Evolutionary conservation across 1,140 invertebrate species (phyloP), one percentile per base, ranked within the genome.

Genomic region (Heliconius hewitsoni): DNA sequence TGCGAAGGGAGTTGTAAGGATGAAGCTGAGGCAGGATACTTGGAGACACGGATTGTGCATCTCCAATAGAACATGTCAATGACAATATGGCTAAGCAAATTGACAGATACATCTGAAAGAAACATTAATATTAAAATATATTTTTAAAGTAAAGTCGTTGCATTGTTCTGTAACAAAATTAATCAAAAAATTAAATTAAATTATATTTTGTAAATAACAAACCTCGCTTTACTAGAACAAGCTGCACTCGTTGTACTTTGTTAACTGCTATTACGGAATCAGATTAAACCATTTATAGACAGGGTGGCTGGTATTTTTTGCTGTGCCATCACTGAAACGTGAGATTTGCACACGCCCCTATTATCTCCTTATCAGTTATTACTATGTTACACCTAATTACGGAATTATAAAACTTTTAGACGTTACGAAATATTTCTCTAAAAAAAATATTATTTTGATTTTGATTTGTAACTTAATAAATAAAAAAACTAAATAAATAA

Each of bases 231-330:
- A 60, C 84, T 77, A 85, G 81, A 90, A 81, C 83, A 85, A 83
- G 84, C 85, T 89, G 85, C 83, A 81, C 88, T 83, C 77, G 79
- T 87, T 87, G 85, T 90, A 85, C 80, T 86, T 79, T 86, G 86
- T 80, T 90, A 66, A 92, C 90, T 94, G 88, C 84, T 88, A 82
- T 82, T 84, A 87, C 90, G 86, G 83, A 87, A 92, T 84, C 85
- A 71, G 78, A 86, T 86, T 90, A 88, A 84, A 85, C 85, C 83
- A 89, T 88, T 85, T 89, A 83, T 91, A 93, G 83, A 74, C 87
- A 96, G 74, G 88, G 88, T 92, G 89, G 82, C 89, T 89, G 80
- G 83, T 86, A 88, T 91, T 94, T 93, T 91, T 93, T 92, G 87
- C 87, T 88, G 80, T 87, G 82, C 86, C 86, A 89, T 90, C 85